Percentiles rank a stretch among this genome's conserved stretches.
Evolutionary conservation across 2,113 vertebrate genomes (phyloP).

Genomic region (human): GRCh38 chr4:55495501-55496000

Average conservation of each 20-base stretch:
- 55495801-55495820: not conserved
- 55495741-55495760: not conserved
- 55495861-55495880: not conserved
- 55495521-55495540: not conserved
- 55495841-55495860: not conserved
- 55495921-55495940: too few species aligned
- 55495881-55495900: too few species aligned
- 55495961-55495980: too few species aligned
- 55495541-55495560: not conserved
- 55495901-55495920: too few species aligned
- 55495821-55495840: not conserved
- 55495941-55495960: too few species aligned
- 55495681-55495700: not conserved
- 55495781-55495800: not conserved
- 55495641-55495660: not conserved
- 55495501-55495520: not conserved
- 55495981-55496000: too few species aligned
- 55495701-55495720: not conserved
- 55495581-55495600: not conserved
- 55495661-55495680: not conserved
- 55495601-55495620: not conserved
- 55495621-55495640: not conserved
- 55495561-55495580: not conserved
- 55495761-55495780: not conserved
- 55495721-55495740: not conserved